Base-by-base conservation (phyloP, 2,888 invertebrate species). In the Drosophila trichaetosa region DNA sequence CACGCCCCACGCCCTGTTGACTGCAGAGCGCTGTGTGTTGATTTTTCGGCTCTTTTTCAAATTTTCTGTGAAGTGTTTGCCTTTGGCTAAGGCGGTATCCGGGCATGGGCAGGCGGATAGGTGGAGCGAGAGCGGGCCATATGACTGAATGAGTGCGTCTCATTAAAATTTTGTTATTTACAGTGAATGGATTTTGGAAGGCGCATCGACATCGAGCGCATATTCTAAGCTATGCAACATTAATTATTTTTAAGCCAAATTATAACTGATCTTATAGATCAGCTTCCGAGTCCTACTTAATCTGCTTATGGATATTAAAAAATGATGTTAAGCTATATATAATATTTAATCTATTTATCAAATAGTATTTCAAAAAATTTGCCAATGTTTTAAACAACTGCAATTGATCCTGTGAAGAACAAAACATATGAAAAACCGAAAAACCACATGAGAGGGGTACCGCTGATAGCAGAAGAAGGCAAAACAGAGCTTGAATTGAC, bases 381-480 rank as follows among this genome's bases (percentile, higher is more conserved):
- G 4, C 4, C 4, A 46, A 21, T 46, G 21, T 16, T 16, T 7
- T 4, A 6, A 46, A 21, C 13, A 46, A 46, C 29, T 69, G 64
- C 38, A 40, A 57, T 49, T 59, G 52, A 34, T 31, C 7, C 38
- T 40, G 21, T 27, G 33, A 60, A 18, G n/a, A 38, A 18, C 53
- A 24, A 31, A 10, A 40, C 21, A 46, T 46, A n/a, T 21, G 29
- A 57, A 29, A n/a, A n/a, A 27, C 13, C 21, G 1, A 16, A 42
- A 27, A 31, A 57, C 40, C 40, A 57, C 62, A 42, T 34, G 54
- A 52, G 67, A 70, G 71, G 74, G 67, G 67, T 77, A 67, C 64
- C 74, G 67, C 56, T 64, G 36, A n/a, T 38, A 21, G 6, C 31
- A 40, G 42, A 27, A 33, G 53, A 57, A 62, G 52, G 34, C 64